A percentile compares a stretch with the other conserved stretches of the same genome.
Evolutionary conservation across 2,113 vertebrate species (phyloP).

Genomic region (Muscicapa adusta): DNA sequence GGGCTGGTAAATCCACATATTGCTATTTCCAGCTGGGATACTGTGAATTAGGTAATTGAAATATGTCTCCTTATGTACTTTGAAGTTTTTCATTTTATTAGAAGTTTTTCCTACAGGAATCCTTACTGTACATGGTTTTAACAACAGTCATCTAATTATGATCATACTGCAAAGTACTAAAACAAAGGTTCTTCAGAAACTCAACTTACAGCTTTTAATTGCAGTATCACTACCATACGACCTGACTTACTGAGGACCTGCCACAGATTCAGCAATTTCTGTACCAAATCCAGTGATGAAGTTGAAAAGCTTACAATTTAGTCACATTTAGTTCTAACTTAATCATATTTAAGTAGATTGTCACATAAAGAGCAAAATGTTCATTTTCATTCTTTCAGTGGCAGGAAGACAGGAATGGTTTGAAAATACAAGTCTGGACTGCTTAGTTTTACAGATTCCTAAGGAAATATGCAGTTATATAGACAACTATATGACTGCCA

Average conservation of each 20-base stretch:
- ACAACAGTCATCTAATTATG: not conserved
- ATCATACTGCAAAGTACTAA: not conserved
- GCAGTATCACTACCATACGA: not conserved
- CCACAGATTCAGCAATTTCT: not conserved
- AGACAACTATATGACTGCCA: not conserved
- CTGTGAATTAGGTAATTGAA: not conserved
- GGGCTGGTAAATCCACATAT: not conserved
- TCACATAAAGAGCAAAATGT: not conserved
- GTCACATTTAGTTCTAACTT: not conserved
- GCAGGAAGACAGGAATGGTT: not conserved
- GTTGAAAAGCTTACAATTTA: not conserved
- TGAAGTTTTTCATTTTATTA: not conserved
- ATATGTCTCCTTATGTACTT: not conserved
- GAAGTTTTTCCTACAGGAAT: not conserved
- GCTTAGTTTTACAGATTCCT: not conserved
- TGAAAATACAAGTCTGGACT: not conserved
- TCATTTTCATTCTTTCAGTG: not conserved
- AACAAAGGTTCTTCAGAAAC: not conserved
- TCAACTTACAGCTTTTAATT: not conserved
- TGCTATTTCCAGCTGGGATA: not conserved
- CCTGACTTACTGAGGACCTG: not conserved
- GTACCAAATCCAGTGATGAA: not conserved
- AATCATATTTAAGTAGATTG: not conserved
- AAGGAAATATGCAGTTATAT: not conserved
- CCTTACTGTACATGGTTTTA: not conserved